Percentiles rank a stretch among this genome's conserved stretches.
Evolutionary conservation across 23 tunicate species (phyloP).

Genomic region (Botrylloides violaceus): DNA sequence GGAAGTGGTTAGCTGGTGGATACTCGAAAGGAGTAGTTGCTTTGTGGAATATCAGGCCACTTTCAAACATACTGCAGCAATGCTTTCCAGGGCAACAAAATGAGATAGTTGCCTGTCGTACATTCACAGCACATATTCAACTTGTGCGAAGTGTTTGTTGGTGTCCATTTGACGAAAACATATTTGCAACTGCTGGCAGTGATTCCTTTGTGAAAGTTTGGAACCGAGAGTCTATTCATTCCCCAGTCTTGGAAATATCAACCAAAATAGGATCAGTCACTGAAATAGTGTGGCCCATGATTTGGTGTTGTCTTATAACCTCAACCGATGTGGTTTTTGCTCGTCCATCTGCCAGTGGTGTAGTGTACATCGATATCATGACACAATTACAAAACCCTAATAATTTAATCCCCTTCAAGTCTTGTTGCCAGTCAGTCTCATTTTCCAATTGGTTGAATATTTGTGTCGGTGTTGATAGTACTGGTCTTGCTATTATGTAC

Average conservation of each 20-base stretch:
- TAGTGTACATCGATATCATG: not conserved
- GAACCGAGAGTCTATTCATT: slow-evolving; percentile 35
- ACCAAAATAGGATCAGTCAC: slow-evolving; percentile 35
- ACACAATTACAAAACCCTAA: not conserved
- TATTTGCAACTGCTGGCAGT: slow-evolving; percentile 42
- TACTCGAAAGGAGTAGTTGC: slow-evolving; percentile 69
- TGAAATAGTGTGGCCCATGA: slow-evolving; percentile 52
- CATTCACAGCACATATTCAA: slow-evolving; percentile 64
- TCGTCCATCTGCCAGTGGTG: slow-evolving; percentile 49
- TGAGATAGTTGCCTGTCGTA: slow-evolving; percentile 25
- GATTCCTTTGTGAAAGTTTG: slow-evolving; percentile 53
- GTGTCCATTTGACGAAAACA: slow-evolving; percentile 64
- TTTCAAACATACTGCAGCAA: slow-evolving; percentile 28
- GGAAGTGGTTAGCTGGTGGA: slow-evolving; percentile 49
- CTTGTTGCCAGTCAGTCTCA: slow-evolving; percentile 53
- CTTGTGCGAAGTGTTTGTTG: slow-evolving; percentile 38
- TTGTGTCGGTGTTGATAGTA: slow-evolving; percentile 56
- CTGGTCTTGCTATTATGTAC: slow-evolving; percentile 47
- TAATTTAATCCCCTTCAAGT: slow-evolving; percentile 41
- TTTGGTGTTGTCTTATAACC: slow-evolving; percentile 53
- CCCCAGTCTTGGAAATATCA: slow-evolving; percentile 27
- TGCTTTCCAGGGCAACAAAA: not conserved
- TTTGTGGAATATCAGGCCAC: slow-evolving; percentile 41
- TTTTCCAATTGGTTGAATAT: slow-evolving; percentile 64
- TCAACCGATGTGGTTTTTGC: slow-evolving; percentile 55